Evolutionary conservation across 1,140 invertebrate species (phyloP).

Genomic region (Parasteatoda tepidariorum): DNA sequence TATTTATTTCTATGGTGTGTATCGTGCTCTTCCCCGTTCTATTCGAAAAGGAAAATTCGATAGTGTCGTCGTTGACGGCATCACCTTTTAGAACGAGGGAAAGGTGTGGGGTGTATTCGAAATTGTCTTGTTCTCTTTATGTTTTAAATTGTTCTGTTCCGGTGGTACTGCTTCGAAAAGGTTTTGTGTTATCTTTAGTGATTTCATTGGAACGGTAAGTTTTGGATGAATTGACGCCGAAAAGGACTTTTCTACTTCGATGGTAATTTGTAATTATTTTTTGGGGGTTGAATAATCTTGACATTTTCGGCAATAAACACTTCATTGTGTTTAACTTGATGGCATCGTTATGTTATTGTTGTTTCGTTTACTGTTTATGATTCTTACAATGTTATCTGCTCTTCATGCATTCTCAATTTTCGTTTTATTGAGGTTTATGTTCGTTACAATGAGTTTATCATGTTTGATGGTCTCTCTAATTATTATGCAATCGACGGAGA

Average conservation of each 20-base stretch:
- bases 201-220: no score
- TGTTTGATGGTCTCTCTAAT: no score
- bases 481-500: no score
- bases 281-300: neutral
- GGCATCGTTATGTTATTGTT: neutral
- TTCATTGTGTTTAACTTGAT: neutral
- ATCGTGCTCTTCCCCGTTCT: neutral
- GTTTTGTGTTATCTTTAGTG: neutral
- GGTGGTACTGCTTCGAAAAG: neutral
- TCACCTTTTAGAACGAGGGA: neutral
- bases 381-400: neutral
- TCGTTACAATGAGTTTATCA: no score
- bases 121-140: neutral
- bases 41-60: neutral
- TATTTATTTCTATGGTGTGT: constrained; percentile 18
- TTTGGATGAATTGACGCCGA: no score
- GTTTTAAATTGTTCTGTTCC: neutral
- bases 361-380: neutral
- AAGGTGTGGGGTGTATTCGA: neutral
- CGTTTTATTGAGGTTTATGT: no score
- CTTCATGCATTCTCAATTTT: neutral
- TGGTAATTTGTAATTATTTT: neutral
- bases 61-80: neutral
- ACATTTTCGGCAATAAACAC: neutral
- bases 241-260: neutral